Evolutionary conservation across 1,140 invertebrate genomes (phyloP).

Genomic region (Antheraea mylitta): DNA sequence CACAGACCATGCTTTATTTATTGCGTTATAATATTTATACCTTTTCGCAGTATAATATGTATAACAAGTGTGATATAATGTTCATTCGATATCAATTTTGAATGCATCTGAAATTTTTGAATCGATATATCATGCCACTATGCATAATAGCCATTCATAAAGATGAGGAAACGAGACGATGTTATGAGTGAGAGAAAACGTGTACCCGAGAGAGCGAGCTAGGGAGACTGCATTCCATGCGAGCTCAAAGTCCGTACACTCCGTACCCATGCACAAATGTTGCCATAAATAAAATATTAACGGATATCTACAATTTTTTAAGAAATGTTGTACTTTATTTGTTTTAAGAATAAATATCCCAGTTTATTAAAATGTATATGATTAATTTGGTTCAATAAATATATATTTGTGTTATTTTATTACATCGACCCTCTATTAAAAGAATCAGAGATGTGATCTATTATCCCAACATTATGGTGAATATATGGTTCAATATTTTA

Average conservation of each 20-base stretch:
- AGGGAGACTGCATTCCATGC: conserved; percentile 67
- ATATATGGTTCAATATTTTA: no score
- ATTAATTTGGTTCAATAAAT: no score
- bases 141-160: conserved; percentile 56
- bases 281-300: neutral
- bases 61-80: no score
- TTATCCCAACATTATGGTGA: no score
- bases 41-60: neutral
- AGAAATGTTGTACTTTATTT: neutral
- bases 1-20: no score
- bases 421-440: no score
- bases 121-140: neutral
- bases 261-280: neutral
- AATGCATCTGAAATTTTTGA: no score
- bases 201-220: conserved; percentile 51
- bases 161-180: conserved; percentile 55
- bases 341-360: neutral
- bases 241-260: conserved; percentile 32
- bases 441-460: no score
- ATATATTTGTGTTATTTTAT: no score
- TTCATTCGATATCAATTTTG: no score
- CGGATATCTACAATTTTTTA: neutral
- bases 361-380: no score
- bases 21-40: neutral
- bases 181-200: conserved; percentile 44